These are phyloP conservation scores for Heteractis magnifica DNA, from an alignment of 92 coral and sea anemone genomes.

Conservation along the genomic window DNA sequence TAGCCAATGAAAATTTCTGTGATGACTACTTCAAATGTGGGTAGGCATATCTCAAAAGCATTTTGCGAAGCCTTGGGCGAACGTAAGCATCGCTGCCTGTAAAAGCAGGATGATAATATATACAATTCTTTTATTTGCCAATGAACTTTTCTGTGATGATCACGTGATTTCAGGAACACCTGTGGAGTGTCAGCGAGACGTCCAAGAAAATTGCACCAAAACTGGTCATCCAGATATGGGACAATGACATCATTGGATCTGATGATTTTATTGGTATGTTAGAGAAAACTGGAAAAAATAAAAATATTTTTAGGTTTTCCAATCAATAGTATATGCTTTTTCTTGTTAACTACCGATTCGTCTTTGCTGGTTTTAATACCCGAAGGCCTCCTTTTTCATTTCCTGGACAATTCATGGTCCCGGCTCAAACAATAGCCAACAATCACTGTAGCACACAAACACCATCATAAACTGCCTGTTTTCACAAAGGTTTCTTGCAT, in stretches of 20 bases:
- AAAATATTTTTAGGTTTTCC: too few species aligned
- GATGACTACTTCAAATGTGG: too few species aligned
- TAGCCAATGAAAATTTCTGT: neutral
- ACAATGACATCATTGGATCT: constrained; percentile 68
- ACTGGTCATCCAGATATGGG: constrained; percentile 90
- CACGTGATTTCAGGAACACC: constrained; percentile 55
- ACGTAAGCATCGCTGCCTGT: too few species aligned
- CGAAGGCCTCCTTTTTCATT: neutral
- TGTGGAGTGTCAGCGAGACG: constrained; percentile 85
- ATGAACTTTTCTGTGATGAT: neutral
- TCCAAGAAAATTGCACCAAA: constrained; percentile 69
- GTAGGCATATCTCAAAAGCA: too few species aligned
- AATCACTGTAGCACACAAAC: too few species aligned
- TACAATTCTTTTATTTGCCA: neutral
- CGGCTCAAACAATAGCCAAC: too few species aligned
- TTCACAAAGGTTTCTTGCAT: too few species aligned
- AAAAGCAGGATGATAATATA: neutral
- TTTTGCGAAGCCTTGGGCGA: too few species aligned
- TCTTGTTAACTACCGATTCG: too few species aligned
- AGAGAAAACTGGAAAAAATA: neutral
- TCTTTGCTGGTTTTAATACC: too few species aligned
- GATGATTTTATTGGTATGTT: constrained; percentile 87
- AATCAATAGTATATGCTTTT: too few species aligned
- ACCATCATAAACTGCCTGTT: too few species aligned
- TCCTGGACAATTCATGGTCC: neutral